Percentiles rank a stretch among this genome's conserved stretches.
phyloP scores from a whole-genome alignment of 2,888 invertebrate genomes.

The Eupsilia transversa region DNA sequence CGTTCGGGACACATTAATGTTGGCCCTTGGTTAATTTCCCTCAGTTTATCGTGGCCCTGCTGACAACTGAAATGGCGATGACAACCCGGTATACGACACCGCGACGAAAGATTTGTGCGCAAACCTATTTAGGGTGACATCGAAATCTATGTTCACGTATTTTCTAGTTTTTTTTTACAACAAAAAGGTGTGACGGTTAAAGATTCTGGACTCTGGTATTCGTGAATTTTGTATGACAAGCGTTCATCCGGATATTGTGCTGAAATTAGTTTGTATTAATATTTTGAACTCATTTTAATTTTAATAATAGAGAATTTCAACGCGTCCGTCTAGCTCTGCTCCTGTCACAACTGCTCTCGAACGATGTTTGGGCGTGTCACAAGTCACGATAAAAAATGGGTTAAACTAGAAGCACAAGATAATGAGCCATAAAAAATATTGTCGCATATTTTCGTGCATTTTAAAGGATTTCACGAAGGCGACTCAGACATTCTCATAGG shows the following conservation, averaged over 20 bases:
- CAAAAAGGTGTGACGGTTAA: constrained; percentile 63
- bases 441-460: constrained; percentile 57
- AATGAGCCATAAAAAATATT: constrained; percentile 56
- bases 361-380: constrained; percentile 60
- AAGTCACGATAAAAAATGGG: constrained; percentile 60
- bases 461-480: constrained; percentile 61
- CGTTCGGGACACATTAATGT: constrained; percentile 73
- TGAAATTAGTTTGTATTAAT: constrained; percentile 47
- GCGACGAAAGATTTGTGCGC: constrained; percentile 82
- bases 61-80: constrained; percentile 79
- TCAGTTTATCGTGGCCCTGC: constrained; percentile 75
- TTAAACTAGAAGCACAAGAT: constrained; percentile 33
- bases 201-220: constrained; percentile 20
- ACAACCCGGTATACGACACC: constrained; percentile 73
- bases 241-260: constrained; percentile 39
- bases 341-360: constrained; percentile 38
- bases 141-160: constrained; percentile 76
- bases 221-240: constrained; percentile 43
- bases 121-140: constrained; percentile 82
- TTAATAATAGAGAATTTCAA: constrained; percentile 46
- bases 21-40: constrained; percentile 74
- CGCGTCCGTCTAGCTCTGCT: constrained; percentile 19
- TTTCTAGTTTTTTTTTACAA: constrained; percentile 45
- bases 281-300: constrained; percentile 37
- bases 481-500: constrained; percentile 43